phyloP scores from a whole-genome alignment of 2,888 invertebrate genomes.

The Yponomeuta evonymella region DNA sequence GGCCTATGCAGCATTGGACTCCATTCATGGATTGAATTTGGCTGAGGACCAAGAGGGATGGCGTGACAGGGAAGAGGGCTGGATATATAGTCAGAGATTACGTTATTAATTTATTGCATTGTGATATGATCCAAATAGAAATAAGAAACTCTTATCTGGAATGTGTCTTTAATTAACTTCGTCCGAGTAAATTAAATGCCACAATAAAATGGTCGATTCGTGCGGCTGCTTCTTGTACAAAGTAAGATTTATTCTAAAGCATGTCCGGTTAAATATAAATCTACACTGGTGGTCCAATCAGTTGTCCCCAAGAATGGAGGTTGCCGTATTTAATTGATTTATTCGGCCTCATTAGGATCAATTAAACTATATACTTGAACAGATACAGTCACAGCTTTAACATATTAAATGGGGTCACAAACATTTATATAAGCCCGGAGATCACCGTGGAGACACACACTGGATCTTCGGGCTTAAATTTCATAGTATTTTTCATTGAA shows the following conservation, averaged over 20 bases:
- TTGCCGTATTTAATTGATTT: slow-evolving; percentile 48
- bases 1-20: too few relatives aligned
- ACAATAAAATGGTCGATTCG: background rate
- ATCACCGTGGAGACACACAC: too few relatives aligned
- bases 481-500: too few relatives aligned
- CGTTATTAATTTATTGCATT: too few relatives aligned
- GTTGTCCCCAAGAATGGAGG: slow-evolving; percentile 36
- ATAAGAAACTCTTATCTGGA: too few relatives aligned
- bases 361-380: slow-evolving; percentile 51
- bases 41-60: too few relatives aligned
- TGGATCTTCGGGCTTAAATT: too few relatives aligned
- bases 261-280: slow-evolving; percentile 16
- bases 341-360: slow-evolving; percentile 54
- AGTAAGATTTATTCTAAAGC: slow-evolving; percentile 1
- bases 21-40: too few relatives aligned
- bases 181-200: background rate
- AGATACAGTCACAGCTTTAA: slow-evolving; percentile 36
- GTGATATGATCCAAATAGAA: too few relatives aligned
- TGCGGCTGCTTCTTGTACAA: background rate
- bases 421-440: too few relatives aligned
- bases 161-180: background rate
- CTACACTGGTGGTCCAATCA: slow-evolving; percentile 22
- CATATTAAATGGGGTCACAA: background rate
- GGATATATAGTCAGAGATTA: too few relatives aligned
- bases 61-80: too few relatives aligned